These are phyloP conservation scores for Aporophyla lueneburgensis DNA, from an alignment of 2,888 invertebrate genomes.

Conservation along the genomic window DNA sequence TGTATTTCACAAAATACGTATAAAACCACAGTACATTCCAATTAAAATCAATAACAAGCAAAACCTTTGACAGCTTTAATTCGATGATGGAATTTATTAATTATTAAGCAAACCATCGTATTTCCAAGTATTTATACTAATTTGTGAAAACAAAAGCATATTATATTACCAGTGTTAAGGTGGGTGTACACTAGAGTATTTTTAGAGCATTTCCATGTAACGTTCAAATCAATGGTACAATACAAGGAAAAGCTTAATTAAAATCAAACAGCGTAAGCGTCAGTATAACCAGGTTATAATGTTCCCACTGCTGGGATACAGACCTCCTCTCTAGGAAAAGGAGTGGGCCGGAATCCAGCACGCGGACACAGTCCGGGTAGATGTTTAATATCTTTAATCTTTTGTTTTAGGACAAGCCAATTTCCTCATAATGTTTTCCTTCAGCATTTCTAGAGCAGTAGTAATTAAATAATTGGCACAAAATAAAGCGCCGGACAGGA, in stretches of 20 bases:
- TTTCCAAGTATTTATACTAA: background rate
- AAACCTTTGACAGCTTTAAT: background rate
- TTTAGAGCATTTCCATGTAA: no score
- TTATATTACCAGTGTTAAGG: slow-evolving; percentile 4
- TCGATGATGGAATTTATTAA: slow-evolving; percentile 7
- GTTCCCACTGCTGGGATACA: background rate
- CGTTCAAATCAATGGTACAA: no score
- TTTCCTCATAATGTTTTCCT: no score
- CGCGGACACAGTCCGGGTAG: no score
- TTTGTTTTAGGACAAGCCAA: no score
- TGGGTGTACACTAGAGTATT: no score
- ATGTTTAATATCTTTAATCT: no score
- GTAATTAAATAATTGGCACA: no score
- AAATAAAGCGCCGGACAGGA: no score
- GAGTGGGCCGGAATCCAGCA: background rate
- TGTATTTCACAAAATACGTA: background rate
- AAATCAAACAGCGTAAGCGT: no score
- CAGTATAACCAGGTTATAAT: background rate
- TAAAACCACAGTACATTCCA: background rate
- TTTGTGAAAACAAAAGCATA: slow-evolving; percentile 12
- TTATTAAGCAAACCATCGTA: background rate
- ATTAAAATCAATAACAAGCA: background rate
- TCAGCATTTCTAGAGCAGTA: no score
- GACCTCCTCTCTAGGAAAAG: background rate
- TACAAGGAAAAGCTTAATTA: no score